Evolutionary conservation across 2,113 vertebrate species (phyloP).

Genomic region (Urocynchramus pylzowi): DNA sequence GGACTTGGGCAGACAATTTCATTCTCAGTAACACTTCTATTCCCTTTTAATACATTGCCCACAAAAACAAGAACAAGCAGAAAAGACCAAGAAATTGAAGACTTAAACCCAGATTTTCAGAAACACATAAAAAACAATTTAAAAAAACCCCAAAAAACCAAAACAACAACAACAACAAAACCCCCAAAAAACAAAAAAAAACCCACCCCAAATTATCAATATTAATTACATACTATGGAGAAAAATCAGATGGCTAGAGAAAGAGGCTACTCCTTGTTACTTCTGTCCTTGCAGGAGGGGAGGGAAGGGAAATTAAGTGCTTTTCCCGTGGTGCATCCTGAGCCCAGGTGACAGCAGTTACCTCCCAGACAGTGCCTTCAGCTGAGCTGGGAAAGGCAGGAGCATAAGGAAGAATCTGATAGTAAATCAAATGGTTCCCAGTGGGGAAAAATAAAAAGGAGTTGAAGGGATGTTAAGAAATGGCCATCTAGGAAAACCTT

Average conservation of each 20-base stretch:
- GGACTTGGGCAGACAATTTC: neutral
- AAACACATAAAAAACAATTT: neutral
- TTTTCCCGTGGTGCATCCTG: neutral
- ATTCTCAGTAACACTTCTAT: neutral
- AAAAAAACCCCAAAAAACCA: neutral
- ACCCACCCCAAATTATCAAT: neutral
- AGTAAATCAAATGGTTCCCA: neutral
- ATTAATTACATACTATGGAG: neutral
- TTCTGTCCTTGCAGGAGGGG: accelerated
- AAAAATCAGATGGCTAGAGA: neutral
- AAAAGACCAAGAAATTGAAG: neutral
- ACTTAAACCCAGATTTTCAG: neutral
- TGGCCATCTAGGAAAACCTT: neutral
- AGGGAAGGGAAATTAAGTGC: accelerated
- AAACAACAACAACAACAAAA: no score
- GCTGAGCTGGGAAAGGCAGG: neutral
- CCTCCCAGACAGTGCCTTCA: neutral
- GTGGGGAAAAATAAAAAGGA: neutral
- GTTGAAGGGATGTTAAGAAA: neutral
- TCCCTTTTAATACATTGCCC: neutral
- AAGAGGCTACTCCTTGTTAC: accelerated
- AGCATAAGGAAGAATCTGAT: neutral
- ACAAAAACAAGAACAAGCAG: neutral
- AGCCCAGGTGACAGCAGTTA: neutral
- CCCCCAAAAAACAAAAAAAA: no score